Base-by-base conservation (phyloP, 2,113 vertebrate species). In the Leptocoma aspasia region DNA sequence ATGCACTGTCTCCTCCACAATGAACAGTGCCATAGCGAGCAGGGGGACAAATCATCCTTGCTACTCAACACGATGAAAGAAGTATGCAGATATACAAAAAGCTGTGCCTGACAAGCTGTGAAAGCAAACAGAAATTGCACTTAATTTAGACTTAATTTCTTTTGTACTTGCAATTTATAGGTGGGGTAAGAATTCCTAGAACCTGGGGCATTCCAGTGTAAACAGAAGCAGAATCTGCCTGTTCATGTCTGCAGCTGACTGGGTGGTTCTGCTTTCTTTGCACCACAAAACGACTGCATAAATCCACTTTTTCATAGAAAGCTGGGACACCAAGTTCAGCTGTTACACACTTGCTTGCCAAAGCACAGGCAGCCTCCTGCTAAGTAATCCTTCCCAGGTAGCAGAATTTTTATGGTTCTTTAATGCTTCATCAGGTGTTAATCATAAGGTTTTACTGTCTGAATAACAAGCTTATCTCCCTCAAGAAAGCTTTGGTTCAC, bases 351-450 rank as follows among this genome's bases (percentile, higher is more conserved):
- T 85, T 87, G 47, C 82, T 84, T 89, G 84, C 70, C 81, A 87
- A 87, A 92, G 54, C 19, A 54, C 50, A 88, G 54, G 35, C 78
- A 94, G 30, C 33, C 63, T 88, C 65, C 56, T 30, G 45, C 45
- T 95, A 90, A 92, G 78, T 53, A 82, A 85, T 95, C 53, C 47
- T 91, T 95, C 71, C 79, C 52, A 94, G 82, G 92, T 61, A 96
- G 76, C 42, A 95, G 68, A 94, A 56, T 85, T 95, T 95, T 91
- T 92, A 92, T 95, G 45, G 27, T 47, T 79, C 75, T 89, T 90
- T 90, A 91, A 80, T 93, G 93, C 87, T 88, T 94, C 88, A 95
- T 96, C 92, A 88, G 75, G 75, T 86, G 70, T 85, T 94, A 96
- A 95, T 92, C 61, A 49, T 87, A 91, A 91, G 6, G 0, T 92